Percentiles rank a stretch among this genome's conserved stretches.
Conservation (phyloP, 2,888 invertebrate species). For the Chrysolina americana region DNA sequence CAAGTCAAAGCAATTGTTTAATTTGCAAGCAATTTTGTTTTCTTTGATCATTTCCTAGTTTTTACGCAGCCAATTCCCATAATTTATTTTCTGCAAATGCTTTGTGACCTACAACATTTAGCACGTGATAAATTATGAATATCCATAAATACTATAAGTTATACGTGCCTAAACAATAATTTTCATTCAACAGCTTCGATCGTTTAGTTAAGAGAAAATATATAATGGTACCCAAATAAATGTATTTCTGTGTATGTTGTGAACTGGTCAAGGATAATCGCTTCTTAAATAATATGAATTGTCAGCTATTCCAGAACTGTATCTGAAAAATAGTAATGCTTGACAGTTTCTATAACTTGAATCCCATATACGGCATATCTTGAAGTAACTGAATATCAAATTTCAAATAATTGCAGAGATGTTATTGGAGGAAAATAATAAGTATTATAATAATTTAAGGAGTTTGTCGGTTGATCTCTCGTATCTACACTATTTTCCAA, state of each 20-base stretch:
- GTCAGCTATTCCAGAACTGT: neutral
- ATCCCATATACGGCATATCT: too few species aligned
- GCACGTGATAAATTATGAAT: conserved; percentile 8
- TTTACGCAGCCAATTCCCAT: neutral
- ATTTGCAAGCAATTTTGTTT: too few species aligned
- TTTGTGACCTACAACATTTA: neutral
- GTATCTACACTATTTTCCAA: too few species aligned
- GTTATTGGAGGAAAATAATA: too few species aligned
- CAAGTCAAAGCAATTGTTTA: too few species aligned
- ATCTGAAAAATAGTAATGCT: neutral
- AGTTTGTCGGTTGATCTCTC: too few species aligned
- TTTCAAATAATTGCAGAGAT: too few species aligned
- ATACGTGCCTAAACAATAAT: conserved; percentile 2
- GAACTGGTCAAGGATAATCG: neutral
- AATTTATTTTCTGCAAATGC: conserved; percentile 9
- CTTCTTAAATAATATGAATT: neutral
- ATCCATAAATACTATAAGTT: conserved; percentile 3
- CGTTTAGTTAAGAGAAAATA: conserved; percentile 10
- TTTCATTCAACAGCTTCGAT: conserved; percentile 2
- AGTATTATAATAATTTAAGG: too few species aligned
- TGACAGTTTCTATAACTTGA: neutral
- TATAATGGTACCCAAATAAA: conserved; percentile 8
- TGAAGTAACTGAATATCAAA: too few species aligned
- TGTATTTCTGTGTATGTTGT: conserved; percentile 1
- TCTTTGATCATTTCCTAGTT: too few species aligned